These are phyloP conservation scores for Criorhina ranunculi DNA, from an alignment of 2,888 invertebrate genomes.

Conservation along the genomic window DNA sequence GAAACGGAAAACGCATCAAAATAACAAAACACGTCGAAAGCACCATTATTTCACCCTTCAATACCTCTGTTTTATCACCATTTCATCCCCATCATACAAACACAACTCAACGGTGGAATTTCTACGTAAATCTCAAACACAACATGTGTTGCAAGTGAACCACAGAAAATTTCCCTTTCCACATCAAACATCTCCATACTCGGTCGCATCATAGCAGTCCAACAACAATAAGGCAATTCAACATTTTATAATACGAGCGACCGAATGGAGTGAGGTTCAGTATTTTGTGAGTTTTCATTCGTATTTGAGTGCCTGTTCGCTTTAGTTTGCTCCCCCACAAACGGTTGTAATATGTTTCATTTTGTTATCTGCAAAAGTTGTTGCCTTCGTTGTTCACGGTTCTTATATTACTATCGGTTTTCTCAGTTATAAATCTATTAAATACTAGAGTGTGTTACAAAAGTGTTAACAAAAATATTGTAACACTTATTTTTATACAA, in stretches of 20 bases:
- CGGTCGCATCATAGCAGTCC: background rate
- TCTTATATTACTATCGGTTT: conserved; percentile 27
- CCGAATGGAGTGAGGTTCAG: conserved; percentile 55
- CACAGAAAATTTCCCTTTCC: conserved; percentile 31
- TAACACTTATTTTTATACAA: background rate
- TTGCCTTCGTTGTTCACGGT: conserved; percentile 21
- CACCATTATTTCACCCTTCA: too few relatives aligned
- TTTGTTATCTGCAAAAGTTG: conserved; percentile 46
- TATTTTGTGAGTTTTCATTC: conserved; percentile 61
- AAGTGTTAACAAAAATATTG: conserved; percentile 43
- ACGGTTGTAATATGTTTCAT: conserved; percentile 32
- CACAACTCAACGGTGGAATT: background rate
- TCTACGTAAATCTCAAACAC: background rate
- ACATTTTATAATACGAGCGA: conserved; percentile 55
- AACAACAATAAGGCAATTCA: conserved; percentile 38
- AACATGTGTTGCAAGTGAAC: conserved; percentile 18
- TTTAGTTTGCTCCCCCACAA: conserved; percentile 1
- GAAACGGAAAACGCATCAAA: too few relatives aligned
- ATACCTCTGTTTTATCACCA: too few relatives aligned
- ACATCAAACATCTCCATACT: conserved; percentile 33
- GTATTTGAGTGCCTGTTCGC: conserved; percentile 39
- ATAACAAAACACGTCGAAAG: too few relatives aligned
- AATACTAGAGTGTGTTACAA: background rate
- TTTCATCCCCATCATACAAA: background rate
- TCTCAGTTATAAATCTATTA: conserved; percentile 29